Conservation (phyloP, 2,113 vertebrate species). For the Chaenocephalus aceratus region DNA sequence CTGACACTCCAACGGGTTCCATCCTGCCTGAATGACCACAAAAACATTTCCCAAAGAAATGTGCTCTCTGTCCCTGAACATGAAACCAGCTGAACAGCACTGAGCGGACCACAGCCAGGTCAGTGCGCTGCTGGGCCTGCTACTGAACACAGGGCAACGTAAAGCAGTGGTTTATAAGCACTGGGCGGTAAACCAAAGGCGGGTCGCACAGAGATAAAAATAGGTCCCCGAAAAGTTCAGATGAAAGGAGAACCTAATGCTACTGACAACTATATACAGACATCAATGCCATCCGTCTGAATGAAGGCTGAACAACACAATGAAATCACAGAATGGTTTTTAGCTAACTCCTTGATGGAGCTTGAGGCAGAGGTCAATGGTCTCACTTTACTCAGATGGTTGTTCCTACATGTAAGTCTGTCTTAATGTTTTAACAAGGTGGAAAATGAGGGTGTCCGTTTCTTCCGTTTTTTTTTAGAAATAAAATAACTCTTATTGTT, state of each 20-base stretch:
- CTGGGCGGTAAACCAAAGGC: conserved; percentile 47
- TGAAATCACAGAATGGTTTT: neutral
- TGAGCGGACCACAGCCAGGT: conserved; percentile 33
- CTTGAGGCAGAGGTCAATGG: neutral
- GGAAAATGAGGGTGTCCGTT: too few species aligned
- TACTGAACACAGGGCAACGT: conserved; percentile 16
- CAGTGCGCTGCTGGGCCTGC: conserved; percentile 7
- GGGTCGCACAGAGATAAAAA: conserved; percentile 57
- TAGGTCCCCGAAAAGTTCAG: conserved; percentile 19
- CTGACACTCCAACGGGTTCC: neutral
- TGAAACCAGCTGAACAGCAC: conserved; percentile 11
- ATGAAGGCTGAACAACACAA: neutral
- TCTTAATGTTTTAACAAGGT: too few species aligned
- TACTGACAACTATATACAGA: conserved; percentile 17
- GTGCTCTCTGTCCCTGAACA: conserved; percentile 20
- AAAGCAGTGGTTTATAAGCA: conserved; percentile 39
- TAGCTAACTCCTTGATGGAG: neutral
- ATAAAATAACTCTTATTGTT: too few species aligned
- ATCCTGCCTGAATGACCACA: neutral
- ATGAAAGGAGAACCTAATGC: conserved; percentile 33
- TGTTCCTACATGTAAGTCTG: neutral
- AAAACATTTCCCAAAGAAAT: conserved; percentile 1
- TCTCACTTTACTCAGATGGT: neutral
- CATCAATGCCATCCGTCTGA: neutral
- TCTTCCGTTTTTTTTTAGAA: too few species aligned